Base-by-base conservation (phyloP, 2,797 vertebrate species). In the Malurus leucopterus region DNA sequence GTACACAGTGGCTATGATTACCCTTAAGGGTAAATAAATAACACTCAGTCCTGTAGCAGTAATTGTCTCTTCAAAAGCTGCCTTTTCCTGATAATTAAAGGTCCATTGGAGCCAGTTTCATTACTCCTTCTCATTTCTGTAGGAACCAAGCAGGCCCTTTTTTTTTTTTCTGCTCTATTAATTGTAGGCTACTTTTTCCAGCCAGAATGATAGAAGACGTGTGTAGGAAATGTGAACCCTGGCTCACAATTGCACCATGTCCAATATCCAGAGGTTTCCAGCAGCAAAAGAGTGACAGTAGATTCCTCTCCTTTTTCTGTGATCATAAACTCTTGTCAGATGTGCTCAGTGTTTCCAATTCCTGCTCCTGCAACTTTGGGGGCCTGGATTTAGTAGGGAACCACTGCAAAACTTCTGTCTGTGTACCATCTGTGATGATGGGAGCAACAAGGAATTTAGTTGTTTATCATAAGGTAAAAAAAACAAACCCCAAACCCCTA, bases 21-120 rank as follows among this genome's bases (percentile, higher is more conserved):
- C 36, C 34, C 61, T 94, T 93, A 94, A 22, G 53, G 63, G 57
- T 95, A 92, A 96, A 92, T 91, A 94, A 97, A 91, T 93, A 93
- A 91, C 64, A 67, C 38, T 41, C 20, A 93, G 85, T 71, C 59
- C 88, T 84, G 36, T 57, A 36, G 49, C 86, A 90, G 59, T 90
- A 92, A 94, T 88, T 93, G 67, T 77, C 86, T 86, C 69, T 94
- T 94, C 67, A 69, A 74, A 91, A 74, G 29, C 50, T 44, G 81
- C 57, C 43, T 75, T 89, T 90, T 68, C 29, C 67, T 81, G 65
- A n/a, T 72, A 88, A 91, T 89, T 83, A 81, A 89, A n/a, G 38
- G 18, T 9, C 29, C 58, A 15, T 10, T 87, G 46, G 41, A 78
- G 62, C 59, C 51, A 53, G 30, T 72, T 51, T 85, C 49, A 67